phyloP scores from a whole-genome alignment of 2,113 vertebrate species.

The Uropsilus gracilis region DNA sequence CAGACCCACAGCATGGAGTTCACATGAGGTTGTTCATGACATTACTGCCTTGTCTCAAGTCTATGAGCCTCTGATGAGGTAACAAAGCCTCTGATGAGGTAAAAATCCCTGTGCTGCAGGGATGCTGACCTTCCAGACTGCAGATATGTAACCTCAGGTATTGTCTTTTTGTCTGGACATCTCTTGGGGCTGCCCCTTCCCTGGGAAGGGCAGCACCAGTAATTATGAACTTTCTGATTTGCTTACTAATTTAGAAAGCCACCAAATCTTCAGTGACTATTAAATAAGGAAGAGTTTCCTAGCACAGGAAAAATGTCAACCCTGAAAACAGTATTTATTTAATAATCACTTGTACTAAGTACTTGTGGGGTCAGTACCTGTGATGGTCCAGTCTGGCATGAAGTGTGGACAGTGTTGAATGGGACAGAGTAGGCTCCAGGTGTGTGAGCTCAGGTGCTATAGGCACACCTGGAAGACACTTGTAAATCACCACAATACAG shows the following conservation, averaged over 20 bases:
- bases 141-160: not conserved
- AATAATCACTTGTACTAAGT: not conserved
- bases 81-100: too few relatives aligned
- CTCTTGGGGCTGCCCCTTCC: rapidly evolving
- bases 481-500: not conserved
- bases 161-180: too few relatives aligned
- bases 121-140: too few relatives aligned
- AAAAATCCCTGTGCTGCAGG: too few relatives aligned
- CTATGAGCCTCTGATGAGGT: too few relatives aligned
- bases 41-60: not conserved
- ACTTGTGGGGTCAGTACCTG: too few relatives aligned
- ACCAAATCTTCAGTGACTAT: not conserved
- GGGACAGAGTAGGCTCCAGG: not conserved
- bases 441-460: not conserved
- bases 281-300: not conserved
- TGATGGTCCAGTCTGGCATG: not conserved
- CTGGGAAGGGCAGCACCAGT: not conserved
- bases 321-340: not conserved
- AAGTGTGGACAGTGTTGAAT: not conserved
- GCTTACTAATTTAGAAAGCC: not conserved
- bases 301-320: not conserved
- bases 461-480: too few relatives aligned
- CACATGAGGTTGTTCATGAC: too few relatives aligned
- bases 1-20: too few relatives aligned
- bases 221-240: not conserved